Conservation (phyloP, 2,888 invertebrate species). For the Leucoma salicis region DNA sequence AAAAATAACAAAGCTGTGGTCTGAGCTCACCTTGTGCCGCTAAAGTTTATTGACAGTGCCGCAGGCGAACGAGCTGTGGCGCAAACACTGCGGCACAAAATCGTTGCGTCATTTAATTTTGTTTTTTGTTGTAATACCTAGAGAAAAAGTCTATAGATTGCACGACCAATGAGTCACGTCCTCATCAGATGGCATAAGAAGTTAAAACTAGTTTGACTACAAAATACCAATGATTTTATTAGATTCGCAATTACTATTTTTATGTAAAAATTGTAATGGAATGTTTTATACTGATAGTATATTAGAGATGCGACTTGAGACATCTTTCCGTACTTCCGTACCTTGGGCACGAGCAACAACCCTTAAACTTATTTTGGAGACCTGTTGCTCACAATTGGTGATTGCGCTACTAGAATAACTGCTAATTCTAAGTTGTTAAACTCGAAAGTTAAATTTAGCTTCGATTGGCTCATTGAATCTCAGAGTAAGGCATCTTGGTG, state of each 20-base stretch:
- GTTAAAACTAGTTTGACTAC: slow-evolving; percentile 6
- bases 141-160: slow-evolving; percentile 56
- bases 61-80: slow-evolving; percentile 49
- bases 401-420: too few species aligned
- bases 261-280: too few species aligned
- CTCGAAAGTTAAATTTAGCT: too few species aligned
- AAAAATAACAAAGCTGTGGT: slow-evolving; percentile 54
- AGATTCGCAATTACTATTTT: neutral
- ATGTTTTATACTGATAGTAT: too few species aligned
- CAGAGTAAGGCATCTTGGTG: too few species aligned
- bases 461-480: too few species aligned
- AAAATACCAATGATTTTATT: neutral
- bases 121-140: slow-evolving; percentile 47
- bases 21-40: slow-evolving; percentile 67
- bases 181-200: slow-evolving; percentile 8
- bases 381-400: too few species aligned
- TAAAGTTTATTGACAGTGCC: slow-evolving; percentile 80
- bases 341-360: too few species aligned
- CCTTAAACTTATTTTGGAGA: too few species aligned
- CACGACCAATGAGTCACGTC: slow-evolving; percentile 56
- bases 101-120: slow-evolving; percentile 71
- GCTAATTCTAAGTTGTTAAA: too few species aligned
- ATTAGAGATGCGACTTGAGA: too few species aligned
- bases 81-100: slow-evolving; percentile 53
- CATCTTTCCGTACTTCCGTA: too few species aligned